Evolutionary conservation across 2,888 invertebrate genomes (phyloP).

Genomic region (Cheilosia vernalis): DNA sequence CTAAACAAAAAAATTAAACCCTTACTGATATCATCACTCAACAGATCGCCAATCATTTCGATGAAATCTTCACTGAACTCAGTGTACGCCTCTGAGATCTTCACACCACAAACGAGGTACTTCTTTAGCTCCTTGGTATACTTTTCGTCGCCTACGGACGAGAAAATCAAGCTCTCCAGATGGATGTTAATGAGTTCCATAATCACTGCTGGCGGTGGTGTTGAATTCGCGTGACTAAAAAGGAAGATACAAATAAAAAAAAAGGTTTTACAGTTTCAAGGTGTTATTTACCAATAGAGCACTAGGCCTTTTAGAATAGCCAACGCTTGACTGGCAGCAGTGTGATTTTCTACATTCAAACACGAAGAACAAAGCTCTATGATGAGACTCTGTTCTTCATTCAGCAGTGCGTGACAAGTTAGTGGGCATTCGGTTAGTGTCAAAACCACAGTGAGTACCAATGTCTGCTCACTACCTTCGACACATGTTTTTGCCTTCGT

Average conservation of each 20-base stretch:
- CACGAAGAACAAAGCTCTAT: constrained; percentile 81
- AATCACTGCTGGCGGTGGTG: constrained; percentile 78
- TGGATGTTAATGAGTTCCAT: constrained; percentile 82
- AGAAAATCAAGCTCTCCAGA: constrained; percentile 82
- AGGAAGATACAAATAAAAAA: background rate
- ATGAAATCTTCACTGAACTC: constrained; percentile 87
- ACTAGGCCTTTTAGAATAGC: constrained; percentile 81
- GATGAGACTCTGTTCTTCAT: constrained; percentile 80
- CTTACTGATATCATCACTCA: constrained; percentile 80
- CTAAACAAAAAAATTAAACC: background rate
- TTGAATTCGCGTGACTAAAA: constrained; percentile 76
- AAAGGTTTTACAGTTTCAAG: background rate
- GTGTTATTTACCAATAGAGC: constrained; percentile 75
- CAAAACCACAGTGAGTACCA: constrained; percentile 81
- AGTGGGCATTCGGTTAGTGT: constrained; percentile 82
- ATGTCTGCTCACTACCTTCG: constrained; percentile 81
- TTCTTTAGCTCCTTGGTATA: constrained; percentile 80
- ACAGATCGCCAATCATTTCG: constrained; percentile 85
- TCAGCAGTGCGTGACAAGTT: constrained; percentile 81
- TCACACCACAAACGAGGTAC: constrained; percentile 87
- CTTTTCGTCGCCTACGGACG: constrained; percentile 80
- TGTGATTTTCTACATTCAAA: constrained; percentile 81
- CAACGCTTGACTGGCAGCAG: constrained; percentile 81
- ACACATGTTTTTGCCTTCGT: constrained; percentile 80
- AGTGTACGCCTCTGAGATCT: constrained; percentile 87